phyloP scores from a whole-genome alignment of 2,113 vertebrate species.

The Podilymbus podiceps region DNA sequence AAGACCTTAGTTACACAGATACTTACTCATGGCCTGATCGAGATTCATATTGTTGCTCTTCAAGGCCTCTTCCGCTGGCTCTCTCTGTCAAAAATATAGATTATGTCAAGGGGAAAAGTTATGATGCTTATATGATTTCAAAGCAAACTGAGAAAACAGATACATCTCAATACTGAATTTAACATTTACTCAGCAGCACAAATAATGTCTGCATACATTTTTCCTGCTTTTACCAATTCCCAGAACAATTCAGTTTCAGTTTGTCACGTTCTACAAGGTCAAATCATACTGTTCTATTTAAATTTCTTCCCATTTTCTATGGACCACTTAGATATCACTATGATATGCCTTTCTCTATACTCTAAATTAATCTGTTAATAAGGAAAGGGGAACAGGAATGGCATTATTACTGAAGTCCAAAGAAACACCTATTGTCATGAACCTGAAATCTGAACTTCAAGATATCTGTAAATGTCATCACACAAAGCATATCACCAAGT shows the following conservation, averaged over 20 bases:
- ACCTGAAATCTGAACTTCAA: background rate
- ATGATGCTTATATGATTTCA: background rate
- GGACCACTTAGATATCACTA: background rate
- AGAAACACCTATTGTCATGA: background rate
- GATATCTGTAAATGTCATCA: background rate
- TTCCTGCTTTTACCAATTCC: background rate
- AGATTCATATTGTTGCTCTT: conserved; percentile 98
- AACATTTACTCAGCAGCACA: background rate
- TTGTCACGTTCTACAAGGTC: background rate
- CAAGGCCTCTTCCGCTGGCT: conserved; percentile 97
- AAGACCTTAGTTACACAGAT: background rate
- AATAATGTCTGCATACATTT: background rate
- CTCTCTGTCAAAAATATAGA: conserved; percentile 81
- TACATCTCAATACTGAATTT: background rate
- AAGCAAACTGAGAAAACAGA: background rate
- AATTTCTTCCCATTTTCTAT: background rate
- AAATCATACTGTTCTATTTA: background rate
- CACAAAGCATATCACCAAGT: background rate
- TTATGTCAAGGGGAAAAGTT: background rate
- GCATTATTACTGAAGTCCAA: background rate
- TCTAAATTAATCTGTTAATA: background rate
- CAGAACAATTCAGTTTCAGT: background rate
- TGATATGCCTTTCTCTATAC: background rate
- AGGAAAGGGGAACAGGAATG: background rate
- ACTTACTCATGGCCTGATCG: conserved; percentile 99